A percentile compares a stretch with the other conserved stretches of the same genome.
Conservation (phyloP, 30 jellyfish, hydroid and myxozoan genomes). For the Aurelia coerulea region DNA sequence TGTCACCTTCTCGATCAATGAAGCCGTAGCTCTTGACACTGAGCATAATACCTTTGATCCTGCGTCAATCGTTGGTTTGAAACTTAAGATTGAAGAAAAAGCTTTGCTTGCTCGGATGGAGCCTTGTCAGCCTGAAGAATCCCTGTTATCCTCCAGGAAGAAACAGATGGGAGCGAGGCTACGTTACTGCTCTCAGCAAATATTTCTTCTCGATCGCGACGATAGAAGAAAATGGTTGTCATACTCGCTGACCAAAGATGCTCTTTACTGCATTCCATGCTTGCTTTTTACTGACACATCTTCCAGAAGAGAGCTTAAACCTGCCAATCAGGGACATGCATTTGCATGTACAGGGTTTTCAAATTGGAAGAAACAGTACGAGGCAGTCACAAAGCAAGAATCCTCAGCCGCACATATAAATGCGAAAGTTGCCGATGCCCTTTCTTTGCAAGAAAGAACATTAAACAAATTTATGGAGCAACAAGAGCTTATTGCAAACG, state of each 20-base stretch:
- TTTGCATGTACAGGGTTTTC: too few relatives aligned
- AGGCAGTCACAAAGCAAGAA: too few relatives aligned
- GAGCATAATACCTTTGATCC: conserved; percentile 26
- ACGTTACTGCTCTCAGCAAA: too few relatives aligned
- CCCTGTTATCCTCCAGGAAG: too few relatives aligned
- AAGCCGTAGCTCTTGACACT: neutral
- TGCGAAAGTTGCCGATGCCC: too few relatives aligned
- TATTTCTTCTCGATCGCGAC: neutral
- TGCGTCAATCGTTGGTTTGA: conserved; percentile 18
- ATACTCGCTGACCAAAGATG: conserved; percentile 20
- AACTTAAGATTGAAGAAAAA: conserved; percentile 15
- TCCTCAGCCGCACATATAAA: too few relatives aligned
- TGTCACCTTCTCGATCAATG: neutral
- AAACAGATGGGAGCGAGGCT: too few relatives aligned
- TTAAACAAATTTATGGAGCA: neutral
- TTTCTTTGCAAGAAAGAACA: too few relatives aligned
- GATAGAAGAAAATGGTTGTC: conserved; percentile 14
- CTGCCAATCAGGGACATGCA: too few relatives aligned
- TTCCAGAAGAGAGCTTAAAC: too few relatives aligned
- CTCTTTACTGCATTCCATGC: conserved; percentile 50
- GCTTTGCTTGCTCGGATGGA: conserved; percentile 6
- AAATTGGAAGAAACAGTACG: too few relatives aligned
- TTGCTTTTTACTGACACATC: neutral
- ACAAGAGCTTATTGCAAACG: conserved; percentile 6
- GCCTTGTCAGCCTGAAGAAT: conserved; percentile 37